A percentile compares a stretch with the other conserved stretches of the same genome.
These are phyloP conservation scores for Salvelinus alpinus DNA, from an alignment of 2,113 vertebrate genomes.

Conservation along the genomic window DNA sequence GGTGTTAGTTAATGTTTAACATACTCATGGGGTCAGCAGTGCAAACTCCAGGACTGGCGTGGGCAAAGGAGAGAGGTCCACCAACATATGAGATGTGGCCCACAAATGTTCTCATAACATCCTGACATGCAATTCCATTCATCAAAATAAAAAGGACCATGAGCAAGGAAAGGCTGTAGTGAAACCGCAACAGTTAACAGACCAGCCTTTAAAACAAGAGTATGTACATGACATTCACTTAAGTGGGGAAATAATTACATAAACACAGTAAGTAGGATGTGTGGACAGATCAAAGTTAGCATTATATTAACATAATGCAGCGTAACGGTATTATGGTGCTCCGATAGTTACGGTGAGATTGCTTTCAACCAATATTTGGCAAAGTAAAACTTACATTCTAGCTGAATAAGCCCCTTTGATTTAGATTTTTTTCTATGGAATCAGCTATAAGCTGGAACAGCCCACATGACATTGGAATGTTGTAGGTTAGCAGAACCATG, in stretches of 20 bases:
- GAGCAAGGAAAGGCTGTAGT: background rate
- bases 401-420: background rate
- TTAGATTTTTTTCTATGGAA: background rate
- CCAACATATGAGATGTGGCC: background rate
- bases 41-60: constrained; percentile 40
- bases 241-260: no score
- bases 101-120: background rate
- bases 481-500: background rate
- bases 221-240: background rate
- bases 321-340: no score
- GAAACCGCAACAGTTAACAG: background rate
- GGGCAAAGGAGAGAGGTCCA: background rate
- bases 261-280: no score
- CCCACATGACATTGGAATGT: constrained; percentile 57
- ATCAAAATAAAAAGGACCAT: background rate
- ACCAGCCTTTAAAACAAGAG: background rate
- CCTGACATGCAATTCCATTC: background rate
- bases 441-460: constrained; percentile 10
- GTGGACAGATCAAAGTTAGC: no score
- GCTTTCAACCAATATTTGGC: no score
- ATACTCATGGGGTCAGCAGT: constrained; percentile 40
- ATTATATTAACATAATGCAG: no score
- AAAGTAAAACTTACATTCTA: no score
- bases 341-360: no score
- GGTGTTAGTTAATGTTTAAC: constrained; percentile 56